A percentile compares a stretch with the other conserved stretches of the same genome.
These are phyloP conservation scores for Corythornis vintsioides DNA, from an alignment of 2,113 vertebrate species.

Conservation along the genomic window DNA sequence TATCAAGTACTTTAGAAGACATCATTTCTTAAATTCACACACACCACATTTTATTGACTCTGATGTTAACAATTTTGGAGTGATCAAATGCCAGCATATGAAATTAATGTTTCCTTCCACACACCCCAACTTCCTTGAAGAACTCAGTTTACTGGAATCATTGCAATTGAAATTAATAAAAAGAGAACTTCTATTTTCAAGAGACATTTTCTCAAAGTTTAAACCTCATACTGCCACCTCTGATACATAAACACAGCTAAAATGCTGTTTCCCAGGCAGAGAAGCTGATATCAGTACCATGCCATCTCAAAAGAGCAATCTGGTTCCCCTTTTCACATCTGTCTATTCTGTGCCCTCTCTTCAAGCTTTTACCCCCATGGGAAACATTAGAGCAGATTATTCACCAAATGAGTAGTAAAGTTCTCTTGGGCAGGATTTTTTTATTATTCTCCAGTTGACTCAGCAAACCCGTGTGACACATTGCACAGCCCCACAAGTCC, in stretches of 20 bases:
- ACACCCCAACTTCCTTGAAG: background rate
- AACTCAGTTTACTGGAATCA: background rate
- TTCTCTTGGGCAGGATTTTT: background rate
- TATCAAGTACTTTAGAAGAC: background rate
- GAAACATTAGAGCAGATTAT: background rate
- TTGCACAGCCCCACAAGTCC: background rate
- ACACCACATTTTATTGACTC: background rate
- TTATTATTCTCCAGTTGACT: background rate
- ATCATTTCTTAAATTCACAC: background rate
- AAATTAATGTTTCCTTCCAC: background rate
- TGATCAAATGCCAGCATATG: background rate
- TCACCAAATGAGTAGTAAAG: background rate
- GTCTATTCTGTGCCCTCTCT: background rate
- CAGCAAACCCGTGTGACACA: background rate
- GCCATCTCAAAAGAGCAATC: background rate
- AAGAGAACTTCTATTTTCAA: background rate
- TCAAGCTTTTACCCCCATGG: background rate
- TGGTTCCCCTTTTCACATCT: background rate
- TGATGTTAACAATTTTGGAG: background rate
- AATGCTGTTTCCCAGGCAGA: background rate
- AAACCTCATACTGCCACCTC: background rate
- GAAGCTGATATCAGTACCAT: background rate
- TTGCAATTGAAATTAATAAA: background rate
- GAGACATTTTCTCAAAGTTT: background rate
- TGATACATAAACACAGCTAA: background rate